phyloP scores from a whole-genome alignment of 2,113 vertebrate genomes.

The Hemiprocne comata region DNA sequence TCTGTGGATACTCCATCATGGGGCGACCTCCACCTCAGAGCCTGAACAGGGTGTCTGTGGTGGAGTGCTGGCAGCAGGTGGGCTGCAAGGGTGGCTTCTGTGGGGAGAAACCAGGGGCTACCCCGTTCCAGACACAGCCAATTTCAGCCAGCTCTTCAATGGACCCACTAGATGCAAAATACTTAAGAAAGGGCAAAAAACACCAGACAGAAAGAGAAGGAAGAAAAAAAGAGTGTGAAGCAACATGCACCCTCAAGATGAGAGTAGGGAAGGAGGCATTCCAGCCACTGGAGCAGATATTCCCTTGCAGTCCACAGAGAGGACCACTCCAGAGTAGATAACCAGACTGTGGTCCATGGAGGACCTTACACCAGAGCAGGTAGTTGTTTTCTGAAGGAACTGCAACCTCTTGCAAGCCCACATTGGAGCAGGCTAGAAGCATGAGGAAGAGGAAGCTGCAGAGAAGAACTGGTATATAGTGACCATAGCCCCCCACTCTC shows the following conservation, averaged over 20 bases:
- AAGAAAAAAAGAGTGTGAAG: neutral
- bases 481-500: fast-evolving
- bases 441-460: neutral
- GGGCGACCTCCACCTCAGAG: neutral
- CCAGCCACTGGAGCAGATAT: neutral
- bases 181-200: neutral
- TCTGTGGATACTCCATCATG: fast-evolving
- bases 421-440: neutral
- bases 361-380: too few relatives aligned
- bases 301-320: neutral
- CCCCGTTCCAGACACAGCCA: fast-evolving
- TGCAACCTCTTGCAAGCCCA: neutral
- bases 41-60: neutral
- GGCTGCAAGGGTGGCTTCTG: neutral
- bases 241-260: neutral
- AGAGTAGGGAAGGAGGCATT: neutral
- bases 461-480: neutral
- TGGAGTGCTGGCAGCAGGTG: fast-evolving
- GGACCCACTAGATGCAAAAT: neutral
- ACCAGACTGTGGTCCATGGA: neutral
- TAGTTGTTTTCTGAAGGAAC: neutral
- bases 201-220: fast-evolving
- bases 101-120: neutral
- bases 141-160: neutral
- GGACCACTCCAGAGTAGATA: neutral